A percentile compares a stretch with the other conserved stretches of the same genome.
Evolutionary conservation across 2,797 vertebrate genomes (phyloP).

Genomic region (Hypotaenidia philippensis): DNA sequence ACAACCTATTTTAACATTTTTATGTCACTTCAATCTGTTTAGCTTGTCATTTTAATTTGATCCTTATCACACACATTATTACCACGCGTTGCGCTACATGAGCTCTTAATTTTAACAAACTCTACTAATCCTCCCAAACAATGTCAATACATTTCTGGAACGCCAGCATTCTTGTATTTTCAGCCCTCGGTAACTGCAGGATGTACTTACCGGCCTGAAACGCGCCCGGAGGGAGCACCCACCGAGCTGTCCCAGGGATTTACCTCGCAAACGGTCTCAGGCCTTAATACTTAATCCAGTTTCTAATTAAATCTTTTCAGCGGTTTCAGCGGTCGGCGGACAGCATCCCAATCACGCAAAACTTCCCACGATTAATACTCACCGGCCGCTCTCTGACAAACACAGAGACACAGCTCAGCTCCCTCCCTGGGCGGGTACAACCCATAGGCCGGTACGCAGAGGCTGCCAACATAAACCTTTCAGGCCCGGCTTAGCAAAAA

Average conservation of each 20-base stretch:
- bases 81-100: rapidly evolving
- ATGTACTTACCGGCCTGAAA: background rate
- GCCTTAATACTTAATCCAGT: conserved; percentile 24
- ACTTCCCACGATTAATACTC: background rate
- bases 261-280: background rate
- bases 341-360: background rate
- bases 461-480: rapidly evolving
- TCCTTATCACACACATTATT: background rate
- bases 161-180: rapidly evolving
- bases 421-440: background rate
- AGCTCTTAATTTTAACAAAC: background rate
- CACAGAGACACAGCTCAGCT: rapidly evolving
- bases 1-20: rapidly evolving
- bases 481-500: background rate
- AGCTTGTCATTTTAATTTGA: background rate
- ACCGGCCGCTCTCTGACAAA: background rate
- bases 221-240: background rate
- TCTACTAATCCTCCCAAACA: background rate
- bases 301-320: background rate
- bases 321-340: background rate
- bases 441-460: background rate
- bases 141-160: background rate
- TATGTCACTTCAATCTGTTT: rapidly evolving
- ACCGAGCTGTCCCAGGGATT: background rate
- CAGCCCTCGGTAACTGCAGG: background rate